Evolutionary conservation across 2,797 vertebrate species (phyloP), one percentile per base, ranked within the genome.

Genomic region (Iguana delicatissima): DNA sequence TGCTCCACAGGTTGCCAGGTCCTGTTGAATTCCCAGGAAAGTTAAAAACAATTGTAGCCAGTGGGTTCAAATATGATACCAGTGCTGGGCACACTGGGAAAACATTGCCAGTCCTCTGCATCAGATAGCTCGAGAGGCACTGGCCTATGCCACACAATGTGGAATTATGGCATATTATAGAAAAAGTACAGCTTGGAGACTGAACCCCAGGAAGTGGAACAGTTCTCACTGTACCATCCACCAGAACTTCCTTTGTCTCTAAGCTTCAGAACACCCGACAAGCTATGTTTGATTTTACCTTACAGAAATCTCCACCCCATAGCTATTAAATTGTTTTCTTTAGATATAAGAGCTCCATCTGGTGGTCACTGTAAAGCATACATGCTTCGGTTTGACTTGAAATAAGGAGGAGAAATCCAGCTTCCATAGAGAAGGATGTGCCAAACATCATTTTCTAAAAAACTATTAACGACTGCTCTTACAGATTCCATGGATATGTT

Each of bases 231-330:
- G 85, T 91, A 0, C 76, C 89, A 8, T 46, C 74, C 2, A 94
- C 90, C 94, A 93, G 85, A 80, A 86, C 46, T 81, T 94, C n/a
- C 77, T 95, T 94, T 95, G 93, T 92, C 93, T 94, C 92, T 93
- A 94, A 94, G 93, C 89, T 90, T 18, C 85, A 46, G 89, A 92
- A 93, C 85, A 94, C 91, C 95, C 91, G 90, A 79, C 87, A 92
- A 92, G 89, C 92, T 91, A 92, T 89, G 92, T 55, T 87, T 93
- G 86, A 89, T 95, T 90, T 93, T 85, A 89, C 93, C 91, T 86
- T 87, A 91, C 87, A 89, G 91, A 91, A 93, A 42, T 79, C 87
- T 77, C 86, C 50, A 77, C 93, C 64, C 6, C 6, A 35, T 67
- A 18, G n/a, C 24, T 4, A 6, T 74, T 79, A n/a, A n/a, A n/a